phyloP scores from a whole-genome alignment of 1,140 invertebrate species.

The Drosophila carrolli region DNA sequence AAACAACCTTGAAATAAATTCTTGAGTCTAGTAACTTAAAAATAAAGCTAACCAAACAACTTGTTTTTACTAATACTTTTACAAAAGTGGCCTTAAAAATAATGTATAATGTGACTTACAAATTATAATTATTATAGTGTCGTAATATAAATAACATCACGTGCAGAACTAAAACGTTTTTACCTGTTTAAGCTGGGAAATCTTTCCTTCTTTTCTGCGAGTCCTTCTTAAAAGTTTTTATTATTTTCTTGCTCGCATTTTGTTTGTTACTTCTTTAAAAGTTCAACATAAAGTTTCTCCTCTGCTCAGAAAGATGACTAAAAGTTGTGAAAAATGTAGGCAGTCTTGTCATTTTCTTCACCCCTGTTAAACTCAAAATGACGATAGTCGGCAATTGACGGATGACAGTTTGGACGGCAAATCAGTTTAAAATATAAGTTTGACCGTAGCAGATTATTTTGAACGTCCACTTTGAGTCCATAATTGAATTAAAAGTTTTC shows the following conservation, averaged over 20 bases:
- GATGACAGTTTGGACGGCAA: constrained; percentile 24
- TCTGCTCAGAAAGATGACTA: constrained; percentile 6
- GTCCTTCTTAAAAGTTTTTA: constrained; percentile 37
- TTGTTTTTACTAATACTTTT: not conserved
- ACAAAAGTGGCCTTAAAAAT: not conserved
- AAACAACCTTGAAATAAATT: not conserved
- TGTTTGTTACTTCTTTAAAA: constrained; percentile 33
- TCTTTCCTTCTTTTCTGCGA: constrained; percentile 1
- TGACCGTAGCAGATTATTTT: constrained; percentile 21
- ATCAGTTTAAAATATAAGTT: constrained; percentile 28
- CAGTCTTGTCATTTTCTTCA: constrained; percentile 28
- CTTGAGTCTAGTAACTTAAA: not conserved
- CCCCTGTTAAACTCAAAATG: not conserved
- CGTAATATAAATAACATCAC: constrained; percentile 1
- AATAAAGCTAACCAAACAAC: not conserved
- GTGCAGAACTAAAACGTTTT: constrained; percentile 3
- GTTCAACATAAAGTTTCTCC: constrained; percentile 29
- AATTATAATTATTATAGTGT: not conserved
- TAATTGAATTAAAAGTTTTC: constrained; percentile 42
- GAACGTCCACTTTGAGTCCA: constrained; percentile 22
- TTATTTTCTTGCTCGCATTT: constrained; percentile 36
- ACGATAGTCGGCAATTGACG: constrained; percentile 25
- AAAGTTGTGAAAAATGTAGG: constrained; percentile 32
- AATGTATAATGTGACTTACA: not conserved
- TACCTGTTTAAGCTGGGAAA: constrained; percentile 17